Conservation (phyloP, 2,797 vertebrate genomes). For the Chromis chromis region DNA sequence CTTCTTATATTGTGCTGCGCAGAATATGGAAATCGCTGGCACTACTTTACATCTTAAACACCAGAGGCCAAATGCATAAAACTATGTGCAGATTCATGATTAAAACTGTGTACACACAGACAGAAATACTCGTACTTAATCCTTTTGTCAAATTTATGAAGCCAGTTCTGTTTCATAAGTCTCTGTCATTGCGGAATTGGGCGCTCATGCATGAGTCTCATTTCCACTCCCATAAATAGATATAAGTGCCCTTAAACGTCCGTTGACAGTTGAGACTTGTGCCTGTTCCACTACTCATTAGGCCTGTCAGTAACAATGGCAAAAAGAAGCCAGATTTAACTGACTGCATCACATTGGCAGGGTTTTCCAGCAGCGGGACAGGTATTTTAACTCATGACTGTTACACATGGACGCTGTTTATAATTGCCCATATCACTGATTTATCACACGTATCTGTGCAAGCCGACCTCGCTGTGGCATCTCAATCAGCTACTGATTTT, state of each 20-base stretch:
- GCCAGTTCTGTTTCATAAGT: background rate
- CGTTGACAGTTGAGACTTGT: background rate
- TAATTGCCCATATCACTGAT: background rate
- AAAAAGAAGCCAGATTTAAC: slow-evolving; percentile 1
- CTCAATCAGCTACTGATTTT: background rate
- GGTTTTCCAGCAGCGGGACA: background rate
- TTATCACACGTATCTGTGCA: background rate
- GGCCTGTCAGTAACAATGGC: slow-evolving; percentile 5
- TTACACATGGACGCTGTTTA: background rate
- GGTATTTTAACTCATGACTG: background rate
- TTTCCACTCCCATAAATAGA: background rate
- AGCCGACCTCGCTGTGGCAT: background rate
- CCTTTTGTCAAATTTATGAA: background rate
- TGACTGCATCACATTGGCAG: background rate
- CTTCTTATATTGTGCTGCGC: background rate
- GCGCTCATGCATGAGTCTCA: background rate
- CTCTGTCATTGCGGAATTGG: background rate
- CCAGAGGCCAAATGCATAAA: background rate
- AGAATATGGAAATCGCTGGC: slow-evolving; percentile 27
- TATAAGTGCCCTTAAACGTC: slow-evolving; percentile 1
- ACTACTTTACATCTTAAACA: slow-evolving; percentile 11
- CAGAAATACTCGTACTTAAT: background rate
- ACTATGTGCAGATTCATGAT: background rate
- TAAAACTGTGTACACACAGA: background rate
- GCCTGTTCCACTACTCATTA: slow-evolving; percentile 14